These are phyloP conservation scores for Champsocephalus gunnari DNA, from an alignment of 2,797 vertebrate species.

Conservation along the genomic window DNA sequence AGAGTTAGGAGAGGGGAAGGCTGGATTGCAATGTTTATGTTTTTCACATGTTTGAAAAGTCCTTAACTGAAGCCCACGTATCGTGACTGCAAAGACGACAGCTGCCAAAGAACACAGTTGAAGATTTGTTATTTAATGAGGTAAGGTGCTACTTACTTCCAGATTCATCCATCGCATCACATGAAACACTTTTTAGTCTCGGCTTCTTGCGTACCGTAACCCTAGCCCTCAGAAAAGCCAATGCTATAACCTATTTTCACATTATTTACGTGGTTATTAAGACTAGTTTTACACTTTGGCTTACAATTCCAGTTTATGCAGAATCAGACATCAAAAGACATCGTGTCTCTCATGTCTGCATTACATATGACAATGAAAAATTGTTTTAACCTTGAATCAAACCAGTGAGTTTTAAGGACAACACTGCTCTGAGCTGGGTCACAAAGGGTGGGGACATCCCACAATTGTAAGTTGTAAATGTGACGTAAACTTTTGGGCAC, in stretches of 20 bases:
- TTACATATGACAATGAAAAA: not conserved
- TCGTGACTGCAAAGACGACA: slow-evolving; percentile 86
- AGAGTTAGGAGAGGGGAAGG: not conserved
- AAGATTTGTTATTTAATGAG: slow-evolving; percentile 98
- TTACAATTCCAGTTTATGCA: not conserved
- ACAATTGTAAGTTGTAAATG: not conserved
- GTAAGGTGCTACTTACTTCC: slow-evolving; percentile 76
- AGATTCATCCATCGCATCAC: slow-evolving; percentile 1
- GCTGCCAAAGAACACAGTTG: slow-evolving; percentile 86
- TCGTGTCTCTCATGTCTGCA: not conserved
- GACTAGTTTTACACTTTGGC: not conserved
- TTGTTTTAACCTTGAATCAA: not conserved
- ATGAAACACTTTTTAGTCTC: not conserved
- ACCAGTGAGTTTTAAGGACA: slow-evolving; percentile 1
- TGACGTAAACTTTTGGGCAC: not conserved
- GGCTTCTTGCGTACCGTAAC: not conserved
- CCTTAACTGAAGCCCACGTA: slow-evolving; percentile 87
- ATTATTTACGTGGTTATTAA: not conserved
- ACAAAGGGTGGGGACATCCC: not conserved
- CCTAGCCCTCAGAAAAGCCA: not conserved
- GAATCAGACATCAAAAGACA: not conserved
- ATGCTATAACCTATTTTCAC: not conserved
- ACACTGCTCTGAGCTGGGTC: not conserved
- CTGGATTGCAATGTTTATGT: not conserved
- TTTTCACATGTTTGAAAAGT: slow-evolving; percentile 26